Percentiles rank a stretch among this genome's conserved stretches.
These are phyloP conservation scores for Drosophila trapezifrons DNA, from an alignment of 1,140 invertebrate species.

Conservation along the genomic window DNA sequence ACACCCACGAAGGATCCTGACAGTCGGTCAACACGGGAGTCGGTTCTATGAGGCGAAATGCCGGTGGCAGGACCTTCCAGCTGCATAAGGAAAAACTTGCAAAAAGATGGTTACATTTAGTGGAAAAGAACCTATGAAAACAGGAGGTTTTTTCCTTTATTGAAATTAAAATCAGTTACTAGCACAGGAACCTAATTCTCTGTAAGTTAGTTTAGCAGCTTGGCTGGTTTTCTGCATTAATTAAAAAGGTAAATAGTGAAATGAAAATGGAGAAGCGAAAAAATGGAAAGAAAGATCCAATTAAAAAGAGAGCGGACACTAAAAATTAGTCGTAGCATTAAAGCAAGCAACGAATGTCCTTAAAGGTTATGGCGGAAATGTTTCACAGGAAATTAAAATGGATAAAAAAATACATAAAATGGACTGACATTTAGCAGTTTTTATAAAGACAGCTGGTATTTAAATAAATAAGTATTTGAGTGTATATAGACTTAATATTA, in stretches of 20 bases:
- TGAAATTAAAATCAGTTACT: slow-evolving; percentile 7
- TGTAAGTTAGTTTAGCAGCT: slow-evolving; percentile 5
- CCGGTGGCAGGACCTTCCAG: not conserved
- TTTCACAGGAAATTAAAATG: too few relatives aligned
- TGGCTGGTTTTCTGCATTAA: slow-evolving; percentile 9
- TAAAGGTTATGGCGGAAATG: not conserved
- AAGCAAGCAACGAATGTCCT: not conserved
- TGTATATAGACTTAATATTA: not conserved
- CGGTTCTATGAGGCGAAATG: not conserved
- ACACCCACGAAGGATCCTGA: slow-evolving; percentile 54
- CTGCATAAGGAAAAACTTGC: not conserved
- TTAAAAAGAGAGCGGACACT: not conserved
- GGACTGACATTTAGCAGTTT: not conserved
- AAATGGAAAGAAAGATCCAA: not conserved
- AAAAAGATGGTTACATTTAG: too few relatives aligned
- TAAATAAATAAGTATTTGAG: not conserved
- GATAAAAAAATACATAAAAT: not conserved
- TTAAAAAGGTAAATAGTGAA: slow-evolving; percentile 17
- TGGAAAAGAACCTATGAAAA: not conserved
- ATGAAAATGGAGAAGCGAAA: slow-evolving; percentile 5
- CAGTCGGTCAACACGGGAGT: slow-evolving; percentile 54
- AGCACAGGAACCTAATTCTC: not conserved
- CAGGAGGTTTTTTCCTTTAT: not conserved
- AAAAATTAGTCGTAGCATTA: slow-evolving; percentile 10
- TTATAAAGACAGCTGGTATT: not conserved